Base-by-base conservation (phyloP, 2,888 invertebrate genomes). In the Poecilus cupreus region DNA sequence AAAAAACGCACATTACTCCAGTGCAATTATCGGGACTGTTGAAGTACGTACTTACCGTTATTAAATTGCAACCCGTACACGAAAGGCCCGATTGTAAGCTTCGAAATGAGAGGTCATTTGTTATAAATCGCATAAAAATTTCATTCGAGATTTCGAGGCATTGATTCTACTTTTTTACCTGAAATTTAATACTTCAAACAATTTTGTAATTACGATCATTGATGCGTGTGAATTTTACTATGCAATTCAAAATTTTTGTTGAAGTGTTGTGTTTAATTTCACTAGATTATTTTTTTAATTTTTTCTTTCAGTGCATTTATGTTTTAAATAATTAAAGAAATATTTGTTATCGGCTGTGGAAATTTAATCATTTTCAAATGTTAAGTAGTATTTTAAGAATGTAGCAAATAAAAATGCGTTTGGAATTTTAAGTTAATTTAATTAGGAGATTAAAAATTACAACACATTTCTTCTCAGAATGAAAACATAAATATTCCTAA, bases 31-130 rank as follows among this genome's bases (percentile, higher is more conserved):
- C 18, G 51, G 16, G 51, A 51, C 11, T 11, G 11, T 4, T 51
- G 51, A 51, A 51, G 51, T 51, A 51, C 18, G 51, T 10, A 51
- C 51, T 51, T 51, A 51, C 51, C 51, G 51, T 51, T 51, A 51
- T 51, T 51, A 51, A 51, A 51, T 51, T 51, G 51, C 51, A 46
- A n/a, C 13, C 11, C 3, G n/a, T 46, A 18, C 51, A 18, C 51
- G 51, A 51, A 51, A n/a, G n/a, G n/a, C n/a, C n/a, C n/a, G n/a
- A n/a, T n/a, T n/a, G n/a, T n/a, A n/a, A 3, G 51, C 32, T 18
- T 13, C 51, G 18, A 51, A 51, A 51, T 18, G 51, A 51, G 51
- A 18, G 3, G 16, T 51, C 51, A 51, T 51, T 51, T 51, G 51
- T 51, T 18, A 51, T 51, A 51, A 51, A 51, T 51, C 51, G 51